Evolutionary conservation across 1,140 invertebrate genomes (phyloP), one percentile per base, ranked within the genome.

Genomic region (Grapholita molesta): DNA sequence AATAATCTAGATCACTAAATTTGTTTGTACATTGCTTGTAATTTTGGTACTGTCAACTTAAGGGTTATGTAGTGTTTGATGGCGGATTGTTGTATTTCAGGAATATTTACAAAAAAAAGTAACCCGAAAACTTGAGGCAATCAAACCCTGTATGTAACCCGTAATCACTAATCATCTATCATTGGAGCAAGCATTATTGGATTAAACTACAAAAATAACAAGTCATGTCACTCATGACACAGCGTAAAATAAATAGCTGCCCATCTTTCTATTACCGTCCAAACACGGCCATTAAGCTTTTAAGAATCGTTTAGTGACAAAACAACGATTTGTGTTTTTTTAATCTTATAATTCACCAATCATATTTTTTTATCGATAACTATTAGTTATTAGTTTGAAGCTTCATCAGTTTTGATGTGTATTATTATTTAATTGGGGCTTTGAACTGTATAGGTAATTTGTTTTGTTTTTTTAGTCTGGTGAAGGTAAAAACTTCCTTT

Each of bases 231-330:
- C 64, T 32, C 64, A 67, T 79, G 77, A 79, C 74, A 66, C 21
- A 28, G 64, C 77, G 5, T 9, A 32, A 68, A 73, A 53, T 68
- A 66, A 70, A 69, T 70, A 38, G 25, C 64, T 30, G 57, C 53
- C 67, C 71, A 74, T 74, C 38, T 55, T 38, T 55, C 68, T 35
- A 76, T 72, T 72, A 64, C 53, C 38, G 65, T 66, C 67, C 69
- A 72, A 76, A 57, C 66, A 33, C 33, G 61, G 74, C 73, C 71
- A 78, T 80, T 74, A 80, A 73, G 74, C 72, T 78, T 76, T 80
- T 74, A 80, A 67, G 71, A 33, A 73, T 38, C 75, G 72, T 76
- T 77, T 79, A 79, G 70, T 72, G 75, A 74, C 73, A 73, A 76
- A 70, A 72, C 64, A 30, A 30, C 57, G 21, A 25, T 61, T 38